phyloP scores from a whole-genome alignment of 2,113 vertebrate species.

The Larimichthys polyactis region DNA sequence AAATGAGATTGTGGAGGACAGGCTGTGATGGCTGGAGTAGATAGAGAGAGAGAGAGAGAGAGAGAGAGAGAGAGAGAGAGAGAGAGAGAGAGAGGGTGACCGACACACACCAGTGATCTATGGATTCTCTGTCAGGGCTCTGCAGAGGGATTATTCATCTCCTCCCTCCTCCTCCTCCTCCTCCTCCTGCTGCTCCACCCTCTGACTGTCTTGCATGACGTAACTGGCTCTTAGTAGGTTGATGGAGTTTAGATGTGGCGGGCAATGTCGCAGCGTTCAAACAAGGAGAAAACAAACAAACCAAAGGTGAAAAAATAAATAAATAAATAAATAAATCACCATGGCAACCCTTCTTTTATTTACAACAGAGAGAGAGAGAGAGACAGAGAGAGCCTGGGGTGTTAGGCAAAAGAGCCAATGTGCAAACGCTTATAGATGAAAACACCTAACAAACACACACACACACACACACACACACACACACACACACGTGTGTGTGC shows the following conservation, averaged over 20 bases:
- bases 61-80: too few species aligned
- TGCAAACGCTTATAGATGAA: constrained; percentile 43
- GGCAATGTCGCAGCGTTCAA: constrained; percentile 9
- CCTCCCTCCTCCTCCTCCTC: background rate
- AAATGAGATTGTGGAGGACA: constrained; percentile 4
- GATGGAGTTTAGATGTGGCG: constrained; percentile 25
- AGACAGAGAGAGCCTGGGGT: background rate
- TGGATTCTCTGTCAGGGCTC: constrained; percentile 66
- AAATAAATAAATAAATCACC: constrained; percentile 16
- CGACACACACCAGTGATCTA: constrained; percentile 67
- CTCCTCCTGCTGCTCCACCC: constrained; percentile 34
- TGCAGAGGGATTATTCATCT: constrained; percentile 56
- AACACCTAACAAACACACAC: constrained; percentile 46
- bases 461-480: too few species aligned
- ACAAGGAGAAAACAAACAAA: constrained; percentile 4
- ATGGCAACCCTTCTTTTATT: constrained; percentile 50
- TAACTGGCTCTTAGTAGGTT: constrained; percentile 52
- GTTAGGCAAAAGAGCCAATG: background rate
- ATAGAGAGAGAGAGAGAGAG: too few species aligned
- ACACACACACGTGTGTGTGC: background rate
- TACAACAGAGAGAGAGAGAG: constrained; percentile 22
- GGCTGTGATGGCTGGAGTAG: background rate
- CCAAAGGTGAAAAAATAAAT: background rate
- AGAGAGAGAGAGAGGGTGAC: constrained; percentile 32
- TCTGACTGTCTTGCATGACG: constrained; percentile 49